Evolutionary conservation across 2,113 vertebrate species (phyloP).

Genomic region (Onychostoma macrolepis): DNA sequence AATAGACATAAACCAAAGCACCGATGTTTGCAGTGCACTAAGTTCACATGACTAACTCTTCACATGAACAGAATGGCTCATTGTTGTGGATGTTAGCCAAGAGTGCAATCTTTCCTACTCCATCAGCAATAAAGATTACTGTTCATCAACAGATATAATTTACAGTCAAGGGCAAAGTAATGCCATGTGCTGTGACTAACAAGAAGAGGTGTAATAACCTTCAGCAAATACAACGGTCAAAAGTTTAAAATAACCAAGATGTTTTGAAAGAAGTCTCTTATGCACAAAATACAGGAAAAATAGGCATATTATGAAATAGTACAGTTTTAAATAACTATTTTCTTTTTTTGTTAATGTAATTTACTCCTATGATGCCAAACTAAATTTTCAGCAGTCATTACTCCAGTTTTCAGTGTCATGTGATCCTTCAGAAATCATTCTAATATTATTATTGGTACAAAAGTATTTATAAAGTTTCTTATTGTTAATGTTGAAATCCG

Average conservation of each 20-base stretch:
- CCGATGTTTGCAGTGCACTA: not conserved
- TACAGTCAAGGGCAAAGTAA: conserved; percentile 37
- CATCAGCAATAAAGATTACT: conserved; percentile 28
- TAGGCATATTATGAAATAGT: not conserved
- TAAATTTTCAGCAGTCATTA: not conserved
- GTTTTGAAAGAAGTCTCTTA: not conserved
- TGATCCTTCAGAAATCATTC: not conserved
- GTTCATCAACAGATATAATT: conserved; percentile 32
- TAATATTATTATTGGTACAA: not conserved
- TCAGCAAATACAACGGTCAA: not conserved
- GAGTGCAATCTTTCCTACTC: conserved; percentile 34
- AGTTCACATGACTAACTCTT: conserved; percentile 29
- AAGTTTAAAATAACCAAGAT: not conserved
- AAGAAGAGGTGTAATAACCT: not conserved
- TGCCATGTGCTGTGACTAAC: not conserved
- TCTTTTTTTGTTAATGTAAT: not conserved
- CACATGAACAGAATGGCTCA: conserved; percentile 20
- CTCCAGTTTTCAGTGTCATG: not conserved
- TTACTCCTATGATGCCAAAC: not conserved
- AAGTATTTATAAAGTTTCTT: not conserved
- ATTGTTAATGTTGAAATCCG: too few species aligned
- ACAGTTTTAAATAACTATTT: not conserved
- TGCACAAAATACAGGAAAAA: not conserved
- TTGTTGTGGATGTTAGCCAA: conserved; percentile 15
- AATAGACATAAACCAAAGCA: conserved; percentile 28